Evolutionary conservation across 2,113 vertebrate species (phyloP).

Genomic region (Carollia perspicillata): DNA sequence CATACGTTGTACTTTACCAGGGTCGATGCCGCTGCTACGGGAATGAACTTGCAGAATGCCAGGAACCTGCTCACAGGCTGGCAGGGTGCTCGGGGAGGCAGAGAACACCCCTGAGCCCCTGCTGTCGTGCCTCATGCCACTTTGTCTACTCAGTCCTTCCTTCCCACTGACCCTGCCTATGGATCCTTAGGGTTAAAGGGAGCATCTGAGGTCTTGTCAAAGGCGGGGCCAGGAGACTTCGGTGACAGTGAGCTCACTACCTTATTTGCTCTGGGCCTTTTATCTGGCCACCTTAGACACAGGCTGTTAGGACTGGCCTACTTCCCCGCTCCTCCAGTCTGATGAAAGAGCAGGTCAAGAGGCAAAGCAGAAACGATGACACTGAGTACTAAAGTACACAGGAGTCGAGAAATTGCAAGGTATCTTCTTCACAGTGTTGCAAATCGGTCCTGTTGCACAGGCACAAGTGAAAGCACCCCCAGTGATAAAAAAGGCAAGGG

Average conservation of each 20-base stretch:
- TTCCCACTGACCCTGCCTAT: neutral
- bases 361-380: neutral
- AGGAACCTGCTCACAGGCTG: neutral
- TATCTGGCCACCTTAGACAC: neutral
- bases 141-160: neutral
- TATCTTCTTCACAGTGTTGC: neutral
- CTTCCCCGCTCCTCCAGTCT: neutral
- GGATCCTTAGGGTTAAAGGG: neutral
- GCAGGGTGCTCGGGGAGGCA: neutral
- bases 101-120: neutral
- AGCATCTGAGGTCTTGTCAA: neutral
- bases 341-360: neutral
- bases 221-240: neutral
- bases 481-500: neutral
- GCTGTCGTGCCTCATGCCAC: neutral
- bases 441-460: neutral
- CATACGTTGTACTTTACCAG: neutral
- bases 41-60: neutral
- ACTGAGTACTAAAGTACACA: neutral
- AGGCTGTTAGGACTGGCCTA: neutral
- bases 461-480: neutral
- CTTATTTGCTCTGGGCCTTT: neutral
- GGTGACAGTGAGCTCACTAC: neutral
- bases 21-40: neutral
- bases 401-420: neutral